Evolutionary conservation across 2,888 invertebrate species (phyloP).

Genomic region (Galeruca laticollis): DNA sequence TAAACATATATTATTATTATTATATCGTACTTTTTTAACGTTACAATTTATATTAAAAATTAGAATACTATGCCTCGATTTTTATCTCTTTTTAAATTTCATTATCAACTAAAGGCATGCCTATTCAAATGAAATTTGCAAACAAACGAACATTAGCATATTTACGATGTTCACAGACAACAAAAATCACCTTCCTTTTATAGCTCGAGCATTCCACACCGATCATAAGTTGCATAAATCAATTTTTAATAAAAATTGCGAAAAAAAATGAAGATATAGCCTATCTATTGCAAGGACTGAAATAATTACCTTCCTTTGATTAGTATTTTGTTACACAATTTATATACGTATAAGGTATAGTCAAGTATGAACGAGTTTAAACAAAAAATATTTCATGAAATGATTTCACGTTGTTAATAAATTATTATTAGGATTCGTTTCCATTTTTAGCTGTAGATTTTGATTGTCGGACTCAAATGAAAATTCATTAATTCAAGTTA

Average conservation of each 20-base stretch:
- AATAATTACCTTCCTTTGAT: constrained; percentile 21
- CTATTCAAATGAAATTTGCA: constrained; percentile 17
- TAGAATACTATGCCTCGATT: too few species aligned
- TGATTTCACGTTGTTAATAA: too few species aligned
- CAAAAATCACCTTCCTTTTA: constrained; percentile 14
- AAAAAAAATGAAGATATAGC: constrained; percentile 26
- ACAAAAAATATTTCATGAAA: too few species aligned
- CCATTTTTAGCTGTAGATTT: too few species aligned
- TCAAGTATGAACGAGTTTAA: background rate
- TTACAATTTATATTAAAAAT: too few species aligned
- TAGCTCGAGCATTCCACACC: constrained; percentile 15
- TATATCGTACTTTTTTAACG: too few species aligned
- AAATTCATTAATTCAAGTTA: too few species aligned
- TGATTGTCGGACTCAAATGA: too few species aligned
- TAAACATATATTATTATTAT: too few species aligned
- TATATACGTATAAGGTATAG: background rate
- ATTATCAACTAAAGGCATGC: background rate
- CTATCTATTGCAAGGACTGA: constrained; percentile 36
- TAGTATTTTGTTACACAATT: background rate
- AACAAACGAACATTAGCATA: constrained; percentile 20
- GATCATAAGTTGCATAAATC: constrained; percentile 28
- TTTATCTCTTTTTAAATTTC: background rate
- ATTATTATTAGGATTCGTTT: too few species aligned
- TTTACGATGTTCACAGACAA: constrained; percentile 12
- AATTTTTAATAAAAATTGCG: constrained; percentile 32